A percentile compares a stretch with the other conserved stretches of the same genome.
These are phyloP conservation scores for Threskiornis aethiopicus DNA, from an alignment of 2,797 vertebrate genomes.

Conservation along the genomic window DNA sequence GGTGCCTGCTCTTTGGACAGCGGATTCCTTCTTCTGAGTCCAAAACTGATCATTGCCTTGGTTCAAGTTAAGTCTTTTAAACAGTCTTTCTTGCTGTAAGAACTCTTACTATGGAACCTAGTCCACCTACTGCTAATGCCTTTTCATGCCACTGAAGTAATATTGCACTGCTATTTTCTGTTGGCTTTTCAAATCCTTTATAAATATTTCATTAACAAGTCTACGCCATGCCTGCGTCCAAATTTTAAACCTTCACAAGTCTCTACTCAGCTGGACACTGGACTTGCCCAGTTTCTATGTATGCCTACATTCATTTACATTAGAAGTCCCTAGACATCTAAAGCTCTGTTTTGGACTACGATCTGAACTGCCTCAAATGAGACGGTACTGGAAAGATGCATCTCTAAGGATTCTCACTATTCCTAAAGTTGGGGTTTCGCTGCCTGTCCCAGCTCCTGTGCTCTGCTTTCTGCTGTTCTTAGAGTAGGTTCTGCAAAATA, in stretches of 20 bases:
- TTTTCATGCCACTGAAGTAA: slow-evolving; percentile 5
- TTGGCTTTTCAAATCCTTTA: no score
- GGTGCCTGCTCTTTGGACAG: not conserved
- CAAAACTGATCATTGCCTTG: slow-evolving; percentile 43
- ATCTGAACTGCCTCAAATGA: not conserved
- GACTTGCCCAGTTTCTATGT: not conserved
- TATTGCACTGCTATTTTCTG: no score
- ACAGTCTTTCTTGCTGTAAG: slow-evolving; percentile 92
- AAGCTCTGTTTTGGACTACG: not conserved
- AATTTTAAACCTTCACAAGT: not conserved
- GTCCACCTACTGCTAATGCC: slow-evolving; percentile 88
- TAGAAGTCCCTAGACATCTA: not conserved
- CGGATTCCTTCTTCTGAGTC: slow-evolving; percentile 71
- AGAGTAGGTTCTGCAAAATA: not conserved
- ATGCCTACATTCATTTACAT: not conserved
- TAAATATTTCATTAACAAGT: no score
- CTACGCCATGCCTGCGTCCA: not conserved
- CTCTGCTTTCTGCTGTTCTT: not conserved
- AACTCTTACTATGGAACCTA: slow-evolving; percentile 91
- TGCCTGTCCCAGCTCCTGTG: not conserved
- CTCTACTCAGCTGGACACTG: not conserved
- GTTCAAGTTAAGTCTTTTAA: slow-evolving; percentile 76
- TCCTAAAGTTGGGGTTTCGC: not conserved
- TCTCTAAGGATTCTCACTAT: not conserved
- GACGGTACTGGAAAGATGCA: not conserved